Base-by-base conservation (phyloP, 2,113 vertebrate species). In the Upupa epops region DNA sequence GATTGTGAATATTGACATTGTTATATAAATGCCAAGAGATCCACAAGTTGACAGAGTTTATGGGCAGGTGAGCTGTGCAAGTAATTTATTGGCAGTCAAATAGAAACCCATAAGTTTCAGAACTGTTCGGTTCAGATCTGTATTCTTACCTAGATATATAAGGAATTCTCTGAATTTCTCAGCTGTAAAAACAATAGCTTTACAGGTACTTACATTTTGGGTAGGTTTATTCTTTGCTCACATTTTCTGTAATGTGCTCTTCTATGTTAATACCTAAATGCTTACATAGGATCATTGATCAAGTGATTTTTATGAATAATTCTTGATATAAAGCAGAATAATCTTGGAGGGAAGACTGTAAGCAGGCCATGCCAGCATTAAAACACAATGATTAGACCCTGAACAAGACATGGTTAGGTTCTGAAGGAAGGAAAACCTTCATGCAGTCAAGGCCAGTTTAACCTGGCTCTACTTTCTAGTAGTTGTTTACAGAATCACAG, bases 401-500 rank as follows among this genome's bases (percentile, higher is more conserved):
- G 29, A 42, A 42, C n/a, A 42, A 42, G 11, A 42, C 40, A 42
- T 42, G 40, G 40, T 42, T 42, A 42, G 40, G 40, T 42, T 42
- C 15, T 11, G 40, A 42, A 42, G 40, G 40, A 17, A 10, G 14
- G 21, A 80, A 81, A 69, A 34, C 17, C 11, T 3, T 83, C 16
- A 29, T 13, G 3, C 7, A 70, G 5, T 10, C 36, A 40, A 91
- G 61, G 12, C 17, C 15, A 46, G 40, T 4, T 48, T 60, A 74
- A 28, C 45, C 8, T 8, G 24, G 42, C 60, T 12, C 24, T 15
- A 32, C 1, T 8, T 89, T 69, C 46, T 36, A 60, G 22, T 8
- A 60, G 19, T 3, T 0, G 0, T 3, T 80, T 42, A 42, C 40
- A 42, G 40, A 42, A 42, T 42, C 40, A 15, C 15, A 15, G 40